Conservation (phyloP, 1,140 invertebrate genomes). For the Oryzaephilus surinamensis region DNA sequence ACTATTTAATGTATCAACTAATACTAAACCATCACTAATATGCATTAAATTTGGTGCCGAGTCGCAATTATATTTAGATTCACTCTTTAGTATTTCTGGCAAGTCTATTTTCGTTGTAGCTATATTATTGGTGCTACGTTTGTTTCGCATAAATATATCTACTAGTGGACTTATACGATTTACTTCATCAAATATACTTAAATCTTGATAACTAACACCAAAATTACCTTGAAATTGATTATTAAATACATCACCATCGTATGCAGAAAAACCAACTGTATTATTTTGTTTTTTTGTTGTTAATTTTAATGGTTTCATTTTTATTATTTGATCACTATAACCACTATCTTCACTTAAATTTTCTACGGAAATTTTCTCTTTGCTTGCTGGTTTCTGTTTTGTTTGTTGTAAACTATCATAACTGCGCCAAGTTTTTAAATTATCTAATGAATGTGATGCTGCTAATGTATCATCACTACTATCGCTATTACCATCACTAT, state of each 20-base stretch:
- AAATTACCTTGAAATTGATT: constrained; percentile 25
- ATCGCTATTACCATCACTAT: constrained; percentile 23
- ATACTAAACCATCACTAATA: no score
- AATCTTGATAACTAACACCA: constrained; percentile 32
- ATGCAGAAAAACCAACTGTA: constrained; percentile 18
- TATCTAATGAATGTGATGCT: constrained; percentile 24
- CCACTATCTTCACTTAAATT: constrained; percentile 67
- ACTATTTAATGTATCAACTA: no score
- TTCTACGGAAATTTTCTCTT: constrained; percentile 52
- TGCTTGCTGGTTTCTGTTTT: constrained; percentile 16
- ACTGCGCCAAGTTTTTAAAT: constrained; percentile 40
- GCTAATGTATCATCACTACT: constrained; percentile 30
- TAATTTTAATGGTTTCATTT: constrained; percentile 33
- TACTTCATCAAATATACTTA: constrained; percentile 25
- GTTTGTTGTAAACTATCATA: constrained; percentile 37
- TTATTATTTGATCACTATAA: constrained; percentile 51
- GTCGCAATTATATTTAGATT: no score
- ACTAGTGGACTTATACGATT: no score
- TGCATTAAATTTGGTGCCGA: no score
- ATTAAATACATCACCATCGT: constrained; percentile 30
- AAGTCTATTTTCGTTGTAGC: no score
- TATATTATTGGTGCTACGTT: no score
- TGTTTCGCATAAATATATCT: no score
- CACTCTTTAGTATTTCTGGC: no score
- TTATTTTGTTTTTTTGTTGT: neutral